Evolutionary conservation across 2,797 vertebrate species (phyloP).

Genomic region (Botia almorhae): DNA sequence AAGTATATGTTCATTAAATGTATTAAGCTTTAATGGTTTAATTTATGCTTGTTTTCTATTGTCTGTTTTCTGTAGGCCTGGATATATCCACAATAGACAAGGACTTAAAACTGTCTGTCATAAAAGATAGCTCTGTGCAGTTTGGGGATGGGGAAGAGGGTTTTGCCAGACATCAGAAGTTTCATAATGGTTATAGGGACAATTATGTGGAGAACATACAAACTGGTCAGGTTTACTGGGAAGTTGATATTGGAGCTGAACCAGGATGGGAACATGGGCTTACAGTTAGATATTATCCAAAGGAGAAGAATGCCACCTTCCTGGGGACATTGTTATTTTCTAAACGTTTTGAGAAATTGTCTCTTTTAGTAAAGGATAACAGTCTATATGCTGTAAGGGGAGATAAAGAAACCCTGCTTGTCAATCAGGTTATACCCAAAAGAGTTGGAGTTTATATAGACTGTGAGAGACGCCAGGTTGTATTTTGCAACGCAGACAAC

Average conservation of each 20-base stretch:
- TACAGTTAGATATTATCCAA: conserved; percentile 6
- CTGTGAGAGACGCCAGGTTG: conserved; percentile 31
- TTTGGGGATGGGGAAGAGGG: neutral
- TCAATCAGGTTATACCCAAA: conserved; percentile 12
- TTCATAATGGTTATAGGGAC: neutral
- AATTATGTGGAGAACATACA: neutral
- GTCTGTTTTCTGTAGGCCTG: neutral
- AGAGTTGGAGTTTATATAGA: conserved; percentile 49
- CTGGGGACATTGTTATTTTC: neutral
- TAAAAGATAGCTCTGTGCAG: neutral
- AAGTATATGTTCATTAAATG: no score
- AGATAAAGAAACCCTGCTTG: neutral
- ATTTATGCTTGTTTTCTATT: neutral
- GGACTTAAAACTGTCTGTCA: conserved; percentile 24
- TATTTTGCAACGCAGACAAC: conserved; percentile 51
- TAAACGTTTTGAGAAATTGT: conserved; percentile 27
- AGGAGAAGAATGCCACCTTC: neutral
- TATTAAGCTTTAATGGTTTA: no score
- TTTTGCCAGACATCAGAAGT: neutral
- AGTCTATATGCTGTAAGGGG: conserved; percentile 2
- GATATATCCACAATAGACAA: neutral
- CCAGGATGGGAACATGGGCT: conserved; percentile 41
- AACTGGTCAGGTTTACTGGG: conserved; percentile 50
- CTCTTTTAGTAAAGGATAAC: neutral
- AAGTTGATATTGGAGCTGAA: conserved; percentile 32